Base-by-base conservation (phyloP, 2,888 invertebrate species). In the Polyploca ridens region DNA sequence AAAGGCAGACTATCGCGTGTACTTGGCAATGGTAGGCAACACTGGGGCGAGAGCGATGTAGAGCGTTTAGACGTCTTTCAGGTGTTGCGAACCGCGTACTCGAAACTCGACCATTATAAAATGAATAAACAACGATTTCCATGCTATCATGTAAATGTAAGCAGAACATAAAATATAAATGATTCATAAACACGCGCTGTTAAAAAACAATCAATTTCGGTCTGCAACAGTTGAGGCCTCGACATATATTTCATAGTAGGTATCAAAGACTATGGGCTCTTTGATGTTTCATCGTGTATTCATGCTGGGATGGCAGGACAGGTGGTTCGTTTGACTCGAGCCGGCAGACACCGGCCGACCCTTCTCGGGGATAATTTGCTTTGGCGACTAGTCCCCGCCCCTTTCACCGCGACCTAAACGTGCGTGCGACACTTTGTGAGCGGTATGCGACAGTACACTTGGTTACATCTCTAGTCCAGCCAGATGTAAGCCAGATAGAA, bases 231-330 rank as follows among this genome's bases (percentile, higher is more conserved):
- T 64, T 19, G 64, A 14, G 69, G 67, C 63, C 38, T 62, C 63
- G 67, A 58, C 72, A 66, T 68, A 73, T 73, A 67, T 35, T 33
- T 65, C 62, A 59, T 63, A 64, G 58, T 68, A 54, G 49, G 49
- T 54, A 54, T 68, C 76, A 70, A 72, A 77, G 70, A 66, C 67
- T 65, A 59, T 64, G 65, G 62, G 62, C 65, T 64, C 72, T 76
- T 77, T 76, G 77, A 76, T 72, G 76, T 72, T 63, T 70, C 76
- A 63, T 72, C 75, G 66, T 73, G 75, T 69, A 69, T 70, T 73
- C 74, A 73, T 63, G 69, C n/a, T n/a, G 46, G 41, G 46, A 46
- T 46, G 6, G 49, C n/a, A n/a, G n/a, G n/a, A n/a, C 16, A 73
- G 71, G 69, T 73, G 70, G 74, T 60, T 70, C 70, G 73, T 69